Evolutionary conservation across 2,113 vertebrate species (phyloP).

Genomic region (Hystrix cristata): DNA sequence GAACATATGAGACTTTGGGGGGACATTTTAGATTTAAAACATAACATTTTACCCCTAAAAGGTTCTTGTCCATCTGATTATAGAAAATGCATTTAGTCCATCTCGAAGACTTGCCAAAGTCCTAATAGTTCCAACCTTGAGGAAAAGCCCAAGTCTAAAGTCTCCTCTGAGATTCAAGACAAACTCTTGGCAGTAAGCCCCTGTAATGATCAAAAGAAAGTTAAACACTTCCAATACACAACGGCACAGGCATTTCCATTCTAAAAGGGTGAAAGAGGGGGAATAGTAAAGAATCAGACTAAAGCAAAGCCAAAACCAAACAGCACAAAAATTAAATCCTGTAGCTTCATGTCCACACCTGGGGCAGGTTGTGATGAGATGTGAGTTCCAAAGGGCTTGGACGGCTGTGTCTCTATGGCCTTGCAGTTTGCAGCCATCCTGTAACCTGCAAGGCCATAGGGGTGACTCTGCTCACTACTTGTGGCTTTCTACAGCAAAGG

Average conservation of each 20-base stretch:
- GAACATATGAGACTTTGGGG: background rate
- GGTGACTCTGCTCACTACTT: background rate
- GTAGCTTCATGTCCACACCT: background rate
- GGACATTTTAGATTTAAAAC: background rate
- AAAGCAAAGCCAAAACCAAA: background rate
- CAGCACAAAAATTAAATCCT: background rate
- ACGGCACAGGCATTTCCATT: background rate
- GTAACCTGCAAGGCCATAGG: background rate
- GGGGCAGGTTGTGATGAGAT: background rate
- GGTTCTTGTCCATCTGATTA: background rate
- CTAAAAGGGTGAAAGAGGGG: background rate
- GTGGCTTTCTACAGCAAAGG: background rate
- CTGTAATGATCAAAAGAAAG: background rate
- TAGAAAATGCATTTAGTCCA: background rate
- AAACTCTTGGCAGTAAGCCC: background rate
- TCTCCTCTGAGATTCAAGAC: background rate
- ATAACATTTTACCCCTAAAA: background rate
- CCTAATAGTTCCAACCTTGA: background rate
- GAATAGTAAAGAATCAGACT: background rate
- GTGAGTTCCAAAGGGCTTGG: background rate
- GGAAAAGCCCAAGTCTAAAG: background rate
- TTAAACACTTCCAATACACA: background rate
- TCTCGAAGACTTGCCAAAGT: background rate
- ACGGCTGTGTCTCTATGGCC: background rate
- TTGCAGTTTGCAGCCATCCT: background rate